These are phyloP conservation scores for Drosophila pruinosa DNA, from an alignment of 1,140 invertebrate genomes.

Conservation along the genomic window DNA sequence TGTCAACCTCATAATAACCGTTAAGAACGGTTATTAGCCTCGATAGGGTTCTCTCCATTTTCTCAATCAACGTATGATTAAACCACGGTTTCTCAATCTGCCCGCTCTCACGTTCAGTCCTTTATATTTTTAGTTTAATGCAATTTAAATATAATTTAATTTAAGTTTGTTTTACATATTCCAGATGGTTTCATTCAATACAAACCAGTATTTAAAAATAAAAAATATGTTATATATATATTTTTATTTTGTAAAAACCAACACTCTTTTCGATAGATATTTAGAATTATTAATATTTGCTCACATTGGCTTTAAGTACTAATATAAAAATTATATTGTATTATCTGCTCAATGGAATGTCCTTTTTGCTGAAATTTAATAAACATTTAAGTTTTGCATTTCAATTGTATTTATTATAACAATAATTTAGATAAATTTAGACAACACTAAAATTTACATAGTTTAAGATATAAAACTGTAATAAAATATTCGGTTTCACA, in stretches of 20 bases:
- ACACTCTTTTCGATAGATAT: conserved; percentile 21
- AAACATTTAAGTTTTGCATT: conserved; percentile 36
- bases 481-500: conserved; percentile 17
- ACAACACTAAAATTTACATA: conserved; percentile 8
- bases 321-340: conserved; percentile 27
- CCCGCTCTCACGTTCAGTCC: conserved; percentile 25
- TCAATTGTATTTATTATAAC: conserved; percentile 25
- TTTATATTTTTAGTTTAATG: conserved; percentile 7
- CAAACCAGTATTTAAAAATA: not conserved
- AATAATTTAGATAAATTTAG: conserved; percentile 40
- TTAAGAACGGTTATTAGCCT: not conserved
- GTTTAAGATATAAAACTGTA: conserved; percentile 15
- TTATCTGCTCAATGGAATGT: conserved; percentile 74
- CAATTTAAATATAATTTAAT: not conserved
- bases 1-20: conserved; percentile 26
- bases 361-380: conserved; percentile 67
- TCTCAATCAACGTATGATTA: not conserved
- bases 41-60: not conserved
- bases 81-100: conserved; percentile 15
- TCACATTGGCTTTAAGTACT: conserved; percentile 57
- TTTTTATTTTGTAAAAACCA: not conserved
- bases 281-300: conserved; percentile 22
- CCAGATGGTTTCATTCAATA: conserved; percentile 5
- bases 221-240: no score
- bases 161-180: conserved; percentile 8